Base-by-base conservation (phyloP, 2,113 vertebrate species). In the Nothocercus nigrocapillus region DNA sequence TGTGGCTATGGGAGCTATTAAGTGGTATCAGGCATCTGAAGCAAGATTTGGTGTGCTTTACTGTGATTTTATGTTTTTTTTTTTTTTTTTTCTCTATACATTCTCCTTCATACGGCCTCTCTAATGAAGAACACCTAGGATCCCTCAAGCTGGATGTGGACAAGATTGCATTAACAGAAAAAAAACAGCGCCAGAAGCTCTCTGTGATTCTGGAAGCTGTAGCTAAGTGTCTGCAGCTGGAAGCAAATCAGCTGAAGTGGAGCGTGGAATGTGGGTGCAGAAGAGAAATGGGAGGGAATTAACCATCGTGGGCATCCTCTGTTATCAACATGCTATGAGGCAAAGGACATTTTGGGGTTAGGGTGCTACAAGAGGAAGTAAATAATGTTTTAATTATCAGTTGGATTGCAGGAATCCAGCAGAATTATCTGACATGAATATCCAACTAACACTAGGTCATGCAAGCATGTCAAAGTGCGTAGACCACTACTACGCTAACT, bases 181-280 rank as follows among this genome's bases (percentile, higher is more conserved):
- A 53, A 17, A 98, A 98, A 63, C 99, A 99, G 97, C 96, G 95
- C 28, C 98, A 64, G 74, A 99, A 99, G 85, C 98, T 99, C 36
- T 79, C 97, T 2, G 36, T 97, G 40, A 94, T 99, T 79, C 89
- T 99, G 94, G 97, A 97, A 85, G 97, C 98, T 9, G 61, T 98
- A 93, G 93, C 98, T 42, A 93, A 96, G 92, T 96, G 88, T 45
- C 98, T 99, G 88, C 97, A 96, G 28, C 75, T 94, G 67, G 98
- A 98, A 74, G 83, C 94, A 95, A 94, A n/a, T 18, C 81, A 96
- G 82, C 95, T 89, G 94, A 98, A 98, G 93, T 99, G 99, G 99
- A 98, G 94, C 8, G 92, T 99, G 91, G 98, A 98, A 81, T 96
- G 99, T 99, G 97, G 88, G 99, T 98, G 95, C 62, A 93, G 51